Conservation (phyloP, 1,140 invertebrate species). For the Listronotus oregonensis region DNA sequence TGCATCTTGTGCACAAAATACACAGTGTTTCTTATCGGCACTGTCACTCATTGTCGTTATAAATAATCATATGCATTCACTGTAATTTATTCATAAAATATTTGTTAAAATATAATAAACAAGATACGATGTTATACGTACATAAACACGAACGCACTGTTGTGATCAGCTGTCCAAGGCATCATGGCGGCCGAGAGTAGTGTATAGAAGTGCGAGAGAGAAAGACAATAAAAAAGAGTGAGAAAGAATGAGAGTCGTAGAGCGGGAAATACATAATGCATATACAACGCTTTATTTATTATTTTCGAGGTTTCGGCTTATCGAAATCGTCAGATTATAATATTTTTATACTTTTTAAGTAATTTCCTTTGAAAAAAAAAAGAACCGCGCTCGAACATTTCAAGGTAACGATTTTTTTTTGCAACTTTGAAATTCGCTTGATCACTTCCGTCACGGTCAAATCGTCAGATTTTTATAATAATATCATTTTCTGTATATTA, state of each 20-base stretch:
- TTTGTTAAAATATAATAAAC: no score
- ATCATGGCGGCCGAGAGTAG: conserved; percentile 4
- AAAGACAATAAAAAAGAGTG: neutral
- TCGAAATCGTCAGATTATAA: conserved; percentile 6
- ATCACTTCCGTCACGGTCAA: conserved; percentile 1
- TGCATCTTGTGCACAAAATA: conserved; percentile 27
- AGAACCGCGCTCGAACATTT: conserved; percentile 11
- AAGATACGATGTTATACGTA: no score
- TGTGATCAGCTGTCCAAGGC: neutral
- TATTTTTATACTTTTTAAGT: conserved; percentile 11
- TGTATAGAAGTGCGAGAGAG: neutral
- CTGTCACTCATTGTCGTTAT: neutral
- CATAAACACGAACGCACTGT: neutral
- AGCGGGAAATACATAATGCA: conserved; percentile 8
- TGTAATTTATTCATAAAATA: no score
- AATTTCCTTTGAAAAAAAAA: conserved; percentile 7
- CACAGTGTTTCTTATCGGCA: conserved; percentile 16
- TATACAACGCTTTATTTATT: neutral
- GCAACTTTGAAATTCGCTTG: conserved; percentile 2
- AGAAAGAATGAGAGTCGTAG: neutral
- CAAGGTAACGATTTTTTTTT: conserved; percentile 19
- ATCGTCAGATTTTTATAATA: conserved; percentile 5
- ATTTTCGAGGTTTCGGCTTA: conserved; percentile 5
- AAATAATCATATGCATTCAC: no score
- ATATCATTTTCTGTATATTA: conserved; percentile 3